Percentiles rank a stretch among this genome's conserved stretches.
Evolutionary conservation across 2,113 vertebrate species (phyloP).

Genomic region (Alouatta palliata): DNA sequence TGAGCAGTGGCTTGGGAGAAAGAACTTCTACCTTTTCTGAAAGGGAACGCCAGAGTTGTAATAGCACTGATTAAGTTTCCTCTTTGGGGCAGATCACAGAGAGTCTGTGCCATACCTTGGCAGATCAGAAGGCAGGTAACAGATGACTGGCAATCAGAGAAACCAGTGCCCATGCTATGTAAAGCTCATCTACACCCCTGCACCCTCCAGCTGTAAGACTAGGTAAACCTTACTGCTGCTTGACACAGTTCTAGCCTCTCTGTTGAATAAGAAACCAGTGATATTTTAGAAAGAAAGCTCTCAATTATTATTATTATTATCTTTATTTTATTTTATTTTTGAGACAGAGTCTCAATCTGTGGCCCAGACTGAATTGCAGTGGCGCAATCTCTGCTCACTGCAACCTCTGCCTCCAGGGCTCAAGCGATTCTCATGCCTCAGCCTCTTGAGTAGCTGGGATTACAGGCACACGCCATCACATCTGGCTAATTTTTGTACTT

Average conservation of each 20-base stretch:
- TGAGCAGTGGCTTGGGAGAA: not conserved
- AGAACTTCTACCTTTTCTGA: not conserved
- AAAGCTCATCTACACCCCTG: not conserved
- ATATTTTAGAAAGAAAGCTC: not conserved
- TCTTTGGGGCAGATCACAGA: not conserved
- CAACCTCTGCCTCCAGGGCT: too few relatives aligned
- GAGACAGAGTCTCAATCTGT: too few relatives aligned
- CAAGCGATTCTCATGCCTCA: too few relatives aligned
- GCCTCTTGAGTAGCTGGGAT: too few relatives aligned
- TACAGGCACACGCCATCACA: too few relatives aligned
- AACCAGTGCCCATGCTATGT: fast-evolving
- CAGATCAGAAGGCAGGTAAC: not conserved
- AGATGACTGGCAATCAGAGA: not conserved
- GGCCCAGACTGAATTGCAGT: too few relatives aligned
- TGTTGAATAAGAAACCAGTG: not conserved
- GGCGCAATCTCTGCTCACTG: too few relatives aligned
- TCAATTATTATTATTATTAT: too few relatives aligned
- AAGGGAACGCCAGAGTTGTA: not conserved
- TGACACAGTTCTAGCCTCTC: not conserved
- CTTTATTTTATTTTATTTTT: too few relatives aligned
- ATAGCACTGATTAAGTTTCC: not conserved
- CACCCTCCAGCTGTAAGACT: not conserved
- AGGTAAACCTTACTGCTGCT: not conserved
- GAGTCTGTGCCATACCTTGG: not conserved
- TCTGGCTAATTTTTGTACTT: too few relatives aligned